Evolutionary conservation across 2,113 vertebrate species (phyloP).

Genomic region (Gasterosteus aculeatus): DNA sequence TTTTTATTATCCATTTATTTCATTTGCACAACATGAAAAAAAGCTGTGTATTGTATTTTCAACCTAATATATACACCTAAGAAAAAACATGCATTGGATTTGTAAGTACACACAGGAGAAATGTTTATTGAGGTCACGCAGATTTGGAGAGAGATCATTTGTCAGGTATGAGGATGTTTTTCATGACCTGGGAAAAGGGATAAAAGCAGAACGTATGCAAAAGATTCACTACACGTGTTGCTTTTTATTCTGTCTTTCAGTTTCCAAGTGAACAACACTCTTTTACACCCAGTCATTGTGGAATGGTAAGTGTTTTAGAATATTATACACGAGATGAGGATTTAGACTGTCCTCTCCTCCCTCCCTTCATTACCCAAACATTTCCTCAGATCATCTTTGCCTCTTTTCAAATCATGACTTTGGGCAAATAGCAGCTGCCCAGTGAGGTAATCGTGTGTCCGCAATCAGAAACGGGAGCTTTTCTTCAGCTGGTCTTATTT

Average conservation of each 20-base stretch:
- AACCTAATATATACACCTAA: neutral
- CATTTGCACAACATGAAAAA: neutral
- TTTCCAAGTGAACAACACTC: conserved; percentile 89
- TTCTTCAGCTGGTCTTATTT: neutral
- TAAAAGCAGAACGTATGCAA: neutral
- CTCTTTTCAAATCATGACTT: neutral
- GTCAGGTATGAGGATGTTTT: neutral
- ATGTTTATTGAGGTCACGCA: neutral
- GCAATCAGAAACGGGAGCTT: conserved; percentile 23
- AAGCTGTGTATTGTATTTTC: conserved; percentile 2
- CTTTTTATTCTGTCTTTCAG: conserved; percentile 66
- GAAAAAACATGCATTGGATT: neutral
- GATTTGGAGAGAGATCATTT: neutral
- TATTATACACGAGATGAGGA: neutral
- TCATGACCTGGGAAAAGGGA: neutral
- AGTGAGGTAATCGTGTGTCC: conserved; percentile 19
- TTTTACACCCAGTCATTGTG: conserved; percentile 90
- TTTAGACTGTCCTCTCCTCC: neutral
- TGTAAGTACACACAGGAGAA: neutral
- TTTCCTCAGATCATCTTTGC: conserved; percentile 6
- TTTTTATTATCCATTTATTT: no score
- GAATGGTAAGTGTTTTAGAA: conserved; percentile 85
- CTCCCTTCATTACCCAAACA: neutral
- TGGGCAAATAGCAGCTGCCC: neutral
- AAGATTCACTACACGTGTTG: neutral